Conservation (phyloP, 2,888 invertebrate species). For the Plutella xylostella region DNA sequence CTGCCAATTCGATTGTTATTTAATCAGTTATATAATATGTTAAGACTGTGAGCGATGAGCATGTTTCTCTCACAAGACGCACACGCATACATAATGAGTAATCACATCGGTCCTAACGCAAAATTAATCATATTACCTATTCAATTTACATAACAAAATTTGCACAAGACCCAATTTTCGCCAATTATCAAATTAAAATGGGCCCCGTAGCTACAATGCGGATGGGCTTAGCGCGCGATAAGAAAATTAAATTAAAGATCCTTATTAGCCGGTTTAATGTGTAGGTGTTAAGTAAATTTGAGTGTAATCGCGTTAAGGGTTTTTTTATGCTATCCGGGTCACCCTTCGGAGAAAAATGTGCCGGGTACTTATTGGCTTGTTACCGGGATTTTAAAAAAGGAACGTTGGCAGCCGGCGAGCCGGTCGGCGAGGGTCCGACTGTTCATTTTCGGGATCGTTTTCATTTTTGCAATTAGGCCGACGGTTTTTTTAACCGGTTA, state of each 20-base stretch:
- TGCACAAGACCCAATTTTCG: constrained; percentile 47
- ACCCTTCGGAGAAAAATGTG: constrained; percentile 49
- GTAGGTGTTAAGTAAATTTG: constrained; percentile 71
- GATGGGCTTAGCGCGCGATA: constrained; percentile 37
- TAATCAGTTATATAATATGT: too few relatives aligned
- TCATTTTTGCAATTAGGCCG: not conserved
- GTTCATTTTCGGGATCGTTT: constrained; percentile 53
- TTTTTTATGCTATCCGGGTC: constrained; percentile 40
- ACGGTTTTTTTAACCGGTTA: not conserved
- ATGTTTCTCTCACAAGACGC: not conserved
- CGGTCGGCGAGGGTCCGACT: constrained; percentile 28
- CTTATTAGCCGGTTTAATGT: constrained; percentile 60
- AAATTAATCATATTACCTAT: constrained; percentile 46
- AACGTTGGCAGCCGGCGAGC: constrained; percentile 40
- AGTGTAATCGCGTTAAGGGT: constrained; percentile 65
- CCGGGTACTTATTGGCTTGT: constrained; percentile 69
- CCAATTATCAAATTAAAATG: constrained; percentile 58
- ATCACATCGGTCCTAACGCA: constrained; percentile 30
- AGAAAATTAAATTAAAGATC: constrained; percentile 56
- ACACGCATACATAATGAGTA: too few relatives aligned
- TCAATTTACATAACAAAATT: constrained; percentile 51
- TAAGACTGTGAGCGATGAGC: too few relatives aligned
- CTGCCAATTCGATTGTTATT: too few relatives aligned
- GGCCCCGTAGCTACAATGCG: constrained; percentile 24
- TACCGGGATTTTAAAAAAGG: constrained; percentile 62